phyloP scores from a whole-genome alignment of 2,888 invertebrate species.

The Plagiodera versicolora region DNA sequence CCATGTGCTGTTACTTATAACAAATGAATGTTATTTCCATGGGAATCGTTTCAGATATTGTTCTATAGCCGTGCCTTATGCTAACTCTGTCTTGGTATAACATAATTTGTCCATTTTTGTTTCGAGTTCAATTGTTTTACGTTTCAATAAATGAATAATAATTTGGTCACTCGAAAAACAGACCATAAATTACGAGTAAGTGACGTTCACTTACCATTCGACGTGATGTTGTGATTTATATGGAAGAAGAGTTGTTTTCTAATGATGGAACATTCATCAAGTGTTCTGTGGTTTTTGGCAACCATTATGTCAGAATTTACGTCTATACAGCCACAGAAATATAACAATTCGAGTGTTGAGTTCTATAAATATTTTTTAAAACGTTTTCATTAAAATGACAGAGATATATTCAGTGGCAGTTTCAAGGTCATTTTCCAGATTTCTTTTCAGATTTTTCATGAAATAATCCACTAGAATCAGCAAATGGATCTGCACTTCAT shows the following conservation, averaged over 20 bases:
- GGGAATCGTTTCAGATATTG: slow-evolving; percentile 41
- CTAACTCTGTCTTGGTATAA: slow-evolving; percentile 22
- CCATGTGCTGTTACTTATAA: slow-evolving; percentile 48
- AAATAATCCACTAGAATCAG: too few species aligned
- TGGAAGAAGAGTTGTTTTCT: neutral
- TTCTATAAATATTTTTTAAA: too few species aligned
- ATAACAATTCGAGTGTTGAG: too few species aligned
- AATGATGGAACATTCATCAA: neutral
- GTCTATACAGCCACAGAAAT: too few species aligned
- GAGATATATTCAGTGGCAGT: too few species aligned
- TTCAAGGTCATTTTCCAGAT: too few species aligned
- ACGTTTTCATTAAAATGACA: too few species aligned
- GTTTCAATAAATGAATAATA: slow-evolving; percentile 12
- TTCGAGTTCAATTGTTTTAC: slow-evolving; percentile 15
- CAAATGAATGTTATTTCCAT: slow-evolving; percentile 45
- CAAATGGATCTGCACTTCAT: too few species aligned
- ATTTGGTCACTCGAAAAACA: slow-evolving; percentile 10
- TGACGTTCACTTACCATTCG: neutral
- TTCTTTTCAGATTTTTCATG: too few species aligned
- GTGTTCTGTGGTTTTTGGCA: neutral
- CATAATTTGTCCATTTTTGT: slow-evolving; percentile 26
- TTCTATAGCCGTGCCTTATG: slow-evolving; percentile 26
- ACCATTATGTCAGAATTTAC: neutral
- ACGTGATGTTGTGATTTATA: slow-evolving; percentile 4
- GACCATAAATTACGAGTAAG: slow-evolving; percentile 5